Percentiles rank a stretch among this genome's conserved stretches.
Conservation (phyloP, 2,888 invertebrate genomes). For the Platypus cylindrus region DNA sequence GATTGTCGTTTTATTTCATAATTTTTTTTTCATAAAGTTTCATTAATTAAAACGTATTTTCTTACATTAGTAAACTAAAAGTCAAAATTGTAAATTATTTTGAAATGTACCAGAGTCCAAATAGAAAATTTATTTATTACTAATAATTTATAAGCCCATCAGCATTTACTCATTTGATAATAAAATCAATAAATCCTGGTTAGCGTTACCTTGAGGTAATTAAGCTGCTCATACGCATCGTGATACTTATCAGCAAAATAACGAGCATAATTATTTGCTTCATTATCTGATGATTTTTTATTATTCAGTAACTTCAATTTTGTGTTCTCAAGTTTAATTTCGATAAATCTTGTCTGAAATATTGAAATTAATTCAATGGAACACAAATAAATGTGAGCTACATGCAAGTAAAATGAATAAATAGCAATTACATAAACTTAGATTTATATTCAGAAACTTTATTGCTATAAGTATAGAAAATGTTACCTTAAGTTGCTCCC, state of each 20-base stretch:
- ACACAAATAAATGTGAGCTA: slow-evolving; percentile 4
- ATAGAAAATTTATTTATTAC: too few relatives aligned
- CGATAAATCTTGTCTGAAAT: slow-evolving; percentile 29
- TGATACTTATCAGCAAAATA: slow-evolving; percentile 26
- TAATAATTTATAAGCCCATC: too few relatives aligned
- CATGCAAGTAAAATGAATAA: background rate
- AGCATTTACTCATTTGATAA: too few relatives aligned
- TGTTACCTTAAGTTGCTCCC: slow-evolving; percentile 35
- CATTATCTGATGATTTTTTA: slow-evolving; percentile 15
- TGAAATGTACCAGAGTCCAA: too few relatives aligned
- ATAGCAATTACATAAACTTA: background rate
- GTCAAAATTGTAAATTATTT: too few relatives aligned
- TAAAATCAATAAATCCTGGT: too few relatives aligned
- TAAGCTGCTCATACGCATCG: slow-evolving; percentile 25
- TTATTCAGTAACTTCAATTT: slow-evolving; percentile 26
- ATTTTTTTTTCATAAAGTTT: too few relatives aligned
- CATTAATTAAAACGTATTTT: too few relatives aligned
- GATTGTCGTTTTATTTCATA: too few relatives aligned
- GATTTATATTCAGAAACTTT: background rate
- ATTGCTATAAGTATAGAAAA: background rate
- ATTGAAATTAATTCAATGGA: slow-evolving; percentile 6
- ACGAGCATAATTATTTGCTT: slow-evolving; percentile 25
- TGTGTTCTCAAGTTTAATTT: slow-evolving; percentile 28
- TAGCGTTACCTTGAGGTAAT: too few relatives aligned
- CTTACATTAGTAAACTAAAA: too few relatives aligned